Evolutionary conservation across 2,113 vertebrate species (phyloP), one percentile per base, ranked within the genome.

Genomic region (Paramormyrops kingsleyae): DNA sequence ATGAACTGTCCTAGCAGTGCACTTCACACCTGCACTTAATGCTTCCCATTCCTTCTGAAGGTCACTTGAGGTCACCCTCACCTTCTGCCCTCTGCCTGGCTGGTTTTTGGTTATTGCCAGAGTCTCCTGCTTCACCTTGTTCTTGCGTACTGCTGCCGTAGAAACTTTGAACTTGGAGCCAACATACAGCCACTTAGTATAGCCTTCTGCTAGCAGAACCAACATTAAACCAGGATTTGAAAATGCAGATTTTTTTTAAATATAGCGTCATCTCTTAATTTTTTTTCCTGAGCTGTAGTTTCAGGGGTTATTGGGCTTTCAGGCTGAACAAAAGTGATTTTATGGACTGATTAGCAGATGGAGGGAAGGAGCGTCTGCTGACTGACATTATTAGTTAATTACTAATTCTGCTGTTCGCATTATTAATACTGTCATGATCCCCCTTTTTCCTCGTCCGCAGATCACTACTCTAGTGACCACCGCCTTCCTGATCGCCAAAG

Each of bases 401-500:
- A 24, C 7, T 56, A 56, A 21, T 56, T 56, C 19, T 21, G 17
- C 52, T 53, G 52, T 53, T 21, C 3, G 27, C 19, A 35, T 35
- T 17, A 42, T 66, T 44, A 42, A 59, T 21, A 13, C 8, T 56
- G 13, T 17, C 50, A 31, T 56, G 12, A 10, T 83, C 27, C 35
- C 31, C 49, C 70, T 42, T 27, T 21, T 77, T 46, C 83, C 84
- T 89, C 90, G 46, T 17, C 91, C 13, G 27, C 95, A 99, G 99
- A 94, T 99, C 88, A 98, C 98, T 15, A 99, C 99, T 0, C 91
- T 99, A 52, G 97, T 99, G 88, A 98, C 97, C 92, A 99, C 96
- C 42, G 96, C 97, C 83, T 99, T 99, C 95, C 97, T 99, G 46
- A 97, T 99, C 0, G 94, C 96, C 52, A 99, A 99, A 95, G 98